Percentiles rank a stretch among this genome's conserved stretches.
Evolutionary conservation across 2,888 invertebrate species (phyloP).

Genomic region (Sarcophaga rosellei): DNA sequence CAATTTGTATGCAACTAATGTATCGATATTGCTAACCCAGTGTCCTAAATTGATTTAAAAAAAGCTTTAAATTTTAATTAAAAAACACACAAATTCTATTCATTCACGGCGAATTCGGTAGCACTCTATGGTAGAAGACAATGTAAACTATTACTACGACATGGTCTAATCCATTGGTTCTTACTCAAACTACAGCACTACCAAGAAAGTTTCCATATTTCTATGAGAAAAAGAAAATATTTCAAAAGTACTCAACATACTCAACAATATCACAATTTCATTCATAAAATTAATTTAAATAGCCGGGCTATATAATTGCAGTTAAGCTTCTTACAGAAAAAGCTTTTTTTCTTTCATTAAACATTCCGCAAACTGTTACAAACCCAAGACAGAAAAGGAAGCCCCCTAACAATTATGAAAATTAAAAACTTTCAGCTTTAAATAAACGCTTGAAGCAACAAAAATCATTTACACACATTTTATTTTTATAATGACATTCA

Average conservation of each 20-base stretch:
- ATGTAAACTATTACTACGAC: neutral
- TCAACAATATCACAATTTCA: no score
- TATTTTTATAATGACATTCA: conserved; percentile 49
- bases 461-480: conserved; percentile 24
- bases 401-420: neutral
- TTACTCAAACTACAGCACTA: no score
- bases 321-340: no score
- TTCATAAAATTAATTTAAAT: no score
- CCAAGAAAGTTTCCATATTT: no score
- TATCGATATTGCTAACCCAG: conserved; percentile 45
- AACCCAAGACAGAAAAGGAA: neutral
- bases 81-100: neutral
- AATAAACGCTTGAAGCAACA: conserved; percentile 1
- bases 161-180: no score
- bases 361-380: no score
- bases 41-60: conserved; percentile 58
- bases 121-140: neutral
- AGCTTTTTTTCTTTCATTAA: no score
- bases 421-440: conserved; percentile 24
- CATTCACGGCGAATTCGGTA: neutral
- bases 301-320: no score
- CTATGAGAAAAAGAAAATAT: no score
- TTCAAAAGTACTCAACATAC: no score
- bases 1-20: conserved; percentile 62
- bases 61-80: conserved; percentile 33